Evolutionary conservation across 2,888 invertebrate species (phyloP).

Genomic region (Erebia epiphron): DNA sequence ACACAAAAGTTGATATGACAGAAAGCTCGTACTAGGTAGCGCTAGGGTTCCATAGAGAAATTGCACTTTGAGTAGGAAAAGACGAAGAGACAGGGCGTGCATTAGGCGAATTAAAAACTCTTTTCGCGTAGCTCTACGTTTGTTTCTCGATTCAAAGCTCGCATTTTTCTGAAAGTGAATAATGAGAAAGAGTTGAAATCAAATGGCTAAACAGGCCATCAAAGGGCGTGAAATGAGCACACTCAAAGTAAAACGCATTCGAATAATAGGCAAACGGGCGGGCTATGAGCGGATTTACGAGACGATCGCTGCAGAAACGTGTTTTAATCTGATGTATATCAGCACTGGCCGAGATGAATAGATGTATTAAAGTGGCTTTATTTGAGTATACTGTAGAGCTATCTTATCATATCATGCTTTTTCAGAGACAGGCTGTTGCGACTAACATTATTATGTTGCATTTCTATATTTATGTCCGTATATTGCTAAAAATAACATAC

Average conservation of each 20-base stretch:
- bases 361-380: constrained; percentile 24
- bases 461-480: no score
- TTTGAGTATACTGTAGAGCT: constrained; percentile 5
- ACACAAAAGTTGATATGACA: constrained; percentile 72
- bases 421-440: no score
- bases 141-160: constrained; percentile 67
- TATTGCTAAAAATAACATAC: no score
- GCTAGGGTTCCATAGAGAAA: constrained; percentile 63
- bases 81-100: constrained; percentile 67
- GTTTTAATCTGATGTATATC: constrained; percentile 52
- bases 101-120: constrained; percentile 82
- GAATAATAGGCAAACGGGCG: constrained; percentile 60
- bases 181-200: constrained; percentile 69
- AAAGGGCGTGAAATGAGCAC: constrained; percentile 73
- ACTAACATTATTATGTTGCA: no score
- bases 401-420: background rate
- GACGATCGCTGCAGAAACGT: constrained; percentile 66
- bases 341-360: constrained; percentile 23
- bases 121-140: constrained; percentile 66
- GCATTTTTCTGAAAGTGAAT: constrained; percentile 56
- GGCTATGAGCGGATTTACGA: constrained; percentile 62
- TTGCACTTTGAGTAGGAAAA: constrained; percentile 72
- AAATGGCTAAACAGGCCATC: constrained; percentile 66
- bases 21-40: constrained; percentile 54
- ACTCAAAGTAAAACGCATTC: constrained; percentile 66